phyloP scores from a whole-genome alignment of 1,140 invertebrate species.

The Zaprionus africanus region DNA sequence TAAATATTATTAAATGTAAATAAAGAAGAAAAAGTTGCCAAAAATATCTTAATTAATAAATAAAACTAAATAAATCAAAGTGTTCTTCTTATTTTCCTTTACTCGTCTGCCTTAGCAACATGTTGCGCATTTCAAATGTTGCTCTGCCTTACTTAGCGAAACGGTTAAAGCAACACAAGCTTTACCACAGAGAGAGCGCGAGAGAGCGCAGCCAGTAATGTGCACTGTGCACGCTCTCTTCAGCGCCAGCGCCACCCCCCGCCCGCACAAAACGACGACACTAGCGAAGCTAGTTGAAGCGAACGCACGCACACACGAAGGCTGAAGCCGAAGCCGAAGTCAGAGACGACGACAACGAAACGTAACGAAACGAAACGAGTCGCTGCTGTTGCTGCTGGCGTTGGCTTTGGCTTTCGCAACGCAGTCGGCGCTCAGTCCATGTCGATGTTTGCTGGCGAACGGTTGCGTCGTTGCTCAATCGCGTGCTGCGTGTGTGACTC shows the following conservation, averaged over 20 bases:
- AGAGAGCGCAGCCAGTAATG: slow-evolving; percentile 11
- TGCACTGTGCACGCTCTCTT: slow-evolving; percentile 1
- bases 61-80: neutral
- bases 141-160: slow-evolving; percentile 33
- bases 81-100: neutral
- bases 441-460: slow-evolving; percentile 72
- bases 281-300: neutral
- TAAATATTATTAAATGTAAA: neutral
- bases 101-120: slow-evolving; percentile 3
- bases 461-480: slow-evolving; percentile 61
- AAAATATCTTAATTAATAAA: neutral
- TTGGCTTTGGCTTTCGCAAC: slow-evolving; percentile 48
- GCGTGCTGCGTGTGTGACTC: slow-evolving; percentile 33
- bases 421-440: slow-evolving; percentile 64
- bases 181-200: neutral
- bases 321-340: slow-evolving; percentile 10
- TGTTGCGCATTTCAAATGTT: slow-evolving; percentile 49
- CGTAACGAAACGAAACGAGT: slow-evolving; percentile 17
- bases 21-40: neutral
- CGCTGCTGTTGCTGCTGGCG: slow-evolving; percentile 11
- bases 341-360: neutral
- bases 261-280: slow-evolving; percentile 1
- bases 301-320: slow-evolving; percentile 5
- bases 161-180: slow-evolving; percentile 51
- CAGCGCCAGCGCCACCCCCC: slow-evolving; percentile 22